Base-by-base conservation (phyloP, 2,113 vertebrate species). In the Oreochromis niloticus region DNA sequence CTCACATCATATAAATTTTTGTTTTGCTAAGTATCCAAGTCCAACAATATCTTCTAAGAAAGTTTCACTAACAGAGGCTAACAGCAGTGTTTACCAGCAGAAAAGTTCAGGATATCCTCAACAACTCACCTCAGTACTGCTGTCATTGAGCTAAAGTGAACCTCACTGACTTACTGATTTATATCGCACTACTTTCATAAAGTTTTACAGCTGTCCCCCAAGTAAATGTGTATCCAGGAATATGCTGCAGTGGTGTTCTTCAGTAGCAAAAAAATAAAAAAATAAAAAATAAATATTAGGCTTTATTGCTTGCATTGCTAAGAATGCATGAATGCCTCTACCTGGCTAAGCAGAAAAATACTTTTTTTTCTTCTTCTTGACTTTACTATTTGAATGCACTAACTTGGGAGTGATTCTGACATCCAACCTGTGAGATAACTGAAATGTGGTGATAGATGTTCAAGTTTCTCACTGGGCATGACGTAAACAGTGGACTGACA, bases 121-220 rank as follows among this genome's bases (percentile, higher is more conserved):
- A 3, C 63, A 68, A 0, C 17, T 39, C 34, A n/a, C 10, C 4
- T 66, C 61, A 0, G 4, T 4, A 66, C 11, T n/a, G 17, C 61
- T 66, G 19, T 39, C 19, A 66, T 39, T 17, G 7, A 36, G 17
- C 59, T 36, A 36, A 36, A 7, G 32, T 36, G 9, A 63, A 39
- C 61, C 39, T 66, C 17, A 36, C 1, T 63, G 59, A 63, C 32
- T 36, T 16, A 63, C 9, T 36, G 17, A 63, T 36, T 63, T 17
- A 39, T 3, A 66, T 66, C 0, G 1, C 17, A 68, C 61, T 39
- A 8, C 19, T 68, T 68, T 68, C 63, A 68, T 8, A 39, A 66
- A 22, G 11, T 22, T 41, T 68, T 41, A 13, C 11, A 68, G 34
- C 19, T 11, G 0, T 66, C 1, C 4, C 4, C 32, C 61, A 66